These are phyloP conservation scores for Phaethornis superciliosus DNA, from an alignment of 2,113 vertebrate species.

Conservation along the genomic window DNA sequence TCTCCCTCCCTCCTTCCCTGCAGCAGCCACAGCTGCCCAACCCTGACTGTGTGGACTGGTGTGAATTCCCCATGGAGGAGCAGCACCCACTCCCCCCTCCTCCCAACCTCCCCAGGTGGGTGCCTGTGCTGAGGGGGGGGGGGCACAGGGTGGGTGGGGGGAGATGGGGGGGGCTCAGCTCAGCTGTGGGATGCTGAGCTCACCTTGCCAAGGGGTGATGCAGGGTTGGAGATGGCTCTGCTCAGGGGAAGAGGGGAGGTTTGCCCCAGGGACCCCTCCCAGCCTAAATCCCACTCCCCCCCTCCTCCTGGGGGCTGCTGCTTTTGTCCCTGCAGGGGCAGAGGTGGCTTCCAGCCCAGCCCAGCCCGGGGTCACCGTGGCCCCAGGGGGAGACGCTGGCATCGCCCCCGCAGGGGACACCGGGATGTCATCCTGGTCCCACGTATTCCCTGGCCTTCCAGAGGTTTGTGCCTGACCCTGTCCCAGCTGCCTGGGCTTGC, in stretches of 20 bases:
- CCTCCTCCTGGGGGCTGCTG: accelerated
- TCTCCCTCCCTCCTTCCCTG: accelerated
- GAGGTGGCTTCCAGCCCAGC: accelerated
- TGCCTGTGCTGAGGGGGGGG: accelerated
- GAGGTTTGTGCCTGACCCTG: not conserved
- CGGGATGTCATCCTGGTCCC: not conserved
- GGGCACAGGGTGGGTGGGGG: too few relatives aligned
- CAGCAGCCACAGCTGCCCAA: accelerated
- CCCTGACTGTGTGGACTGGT: accelerated
- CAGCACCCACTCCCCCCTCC: not conserved
- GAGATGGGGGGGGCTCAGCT: too few relatives aligned
- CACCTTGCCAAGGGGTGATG: too few relatives aligned
- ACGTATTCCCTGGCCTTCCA: accelerated
- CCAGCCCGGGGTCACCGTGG: accelerated
- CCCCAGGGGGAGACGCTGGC: accelerated
- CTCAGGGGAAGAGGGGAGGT: too few relatives aligned
- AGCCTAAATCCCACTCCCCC: not conserved
- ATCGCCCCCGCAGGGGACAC: accelerated
- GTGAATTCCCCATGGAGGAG: accelerated
- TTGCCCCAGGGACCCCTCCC: accelerated
- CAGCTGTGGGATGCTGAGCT: not conserved
- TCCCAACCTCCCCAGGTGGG: accelerated
- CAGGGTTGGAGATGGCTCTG: too few relatives aligned
- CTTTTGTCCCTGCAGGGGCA: not conserved
- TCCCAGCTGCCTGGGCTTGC: not conserved